Conservation (phyloP, 2,797 vertebrate genomes). For the Sebastes steindachneri region DNA sequence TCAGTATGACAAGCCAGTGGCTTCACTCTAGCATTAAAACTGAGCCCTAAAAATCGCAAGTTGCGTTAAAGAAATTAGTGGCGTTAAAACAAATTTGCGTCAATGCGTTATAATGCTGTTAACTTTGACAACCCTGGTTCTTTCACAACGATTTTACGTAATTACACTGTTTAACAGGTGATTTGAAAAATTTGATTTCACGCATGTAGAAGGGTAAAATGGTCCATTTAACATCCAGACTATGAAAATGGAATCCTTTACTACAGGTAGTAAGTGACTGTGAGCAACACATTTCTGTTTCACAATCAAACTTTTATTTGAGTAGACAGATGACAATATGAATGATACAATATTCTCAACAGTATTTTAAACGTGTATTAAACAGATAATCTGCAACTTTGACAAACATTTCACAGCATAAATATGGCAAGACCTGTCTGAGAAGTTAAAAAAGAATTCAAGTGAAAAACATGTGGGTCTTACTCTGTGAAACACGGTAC, state of each 20-base stretch:
- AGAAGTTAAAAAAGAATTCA: not conserved
- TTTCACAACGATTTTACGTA: not conserved
- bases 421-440: not conserved
- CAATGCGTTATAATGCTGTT: no score
- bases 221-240: not conserved
- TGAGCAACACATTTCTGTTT: not conserved
- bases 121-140: not conserved
- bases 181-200: not conserved
- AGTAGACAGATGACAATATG: not conserved
- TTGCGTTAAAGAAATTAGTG: no score
- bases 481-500: not conserved
- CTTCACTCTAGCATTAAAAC: no score
- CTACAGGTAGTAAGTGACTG: not conserved
- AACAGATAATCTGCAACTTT: not conserved
- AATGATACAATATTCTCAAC: not conserved
- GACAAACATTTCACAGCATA: not conserved
- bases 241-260: not conserved
- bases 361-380: not conserved
- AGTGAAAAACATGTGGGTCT: not conserved
- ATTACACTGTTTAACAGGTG: not conserved
- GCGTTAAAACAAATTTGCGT: no score
- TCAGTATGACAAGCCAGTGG: no score
- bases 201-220: not conserved
- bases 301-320: not conserved
- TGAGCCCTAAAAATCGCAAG: no score